These are phyloP conservation scores for Pungitius pungitius DNA, from an alignment of 2,113 vertebrate genomes.

Conservation along the genomic window DNA sequence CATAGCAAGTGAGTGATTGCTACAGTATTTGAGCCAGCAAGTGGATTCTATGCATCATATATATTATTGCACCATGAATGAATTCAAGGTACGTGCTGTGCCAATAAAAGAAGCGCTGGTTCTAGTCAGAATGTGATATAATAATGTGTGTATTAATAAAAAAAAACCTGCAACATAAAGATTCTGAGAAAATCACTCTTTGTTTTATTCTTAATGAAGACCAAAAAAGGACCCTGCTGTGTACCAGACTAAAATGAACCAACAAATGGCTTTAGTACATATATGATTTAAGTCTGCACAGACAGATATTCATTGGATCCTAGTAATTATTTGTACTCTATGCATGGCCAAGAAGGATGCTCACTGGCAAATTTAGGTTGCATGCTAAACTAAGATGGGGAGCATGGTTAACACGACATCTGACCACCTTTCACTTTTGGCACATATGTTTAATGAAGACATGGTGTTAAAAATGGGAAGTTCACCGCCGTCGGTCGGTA, in stretches of 20 bases:
- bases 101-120: background rate
- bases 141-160: too few relatives aligned
- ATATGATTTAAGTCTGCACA: background rate
- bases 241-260: background rate
- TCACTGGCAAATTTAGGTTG: background rate
- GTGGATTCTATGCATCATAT: background rate
- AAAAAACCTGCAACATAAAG: background rate
- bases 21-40: background rate
- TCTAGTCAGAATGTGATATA: background rate
- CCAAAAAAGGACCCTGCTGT: background rate
- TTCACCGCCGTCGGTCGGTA: background rate
- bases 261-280: background rate
- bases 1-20: constrained; percentile 16
- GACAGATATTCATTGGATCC: too few relatives aligned
- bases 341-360: background rate
- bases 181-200: background rate
- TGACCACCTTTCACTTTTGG: background rate
- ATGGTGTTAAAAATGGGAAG: background rate
- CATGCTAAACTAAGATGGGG: background rate
- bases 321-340: too few relatives aligned
- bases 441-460: background rate
- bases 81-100: background rate
- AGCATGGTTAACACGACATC: background rate
- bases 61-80: background rate
- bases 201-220: background rate